Conservation (phyloP, 2,888 invertebrate genomes). For the Bedellia somnulentella region DNA sequence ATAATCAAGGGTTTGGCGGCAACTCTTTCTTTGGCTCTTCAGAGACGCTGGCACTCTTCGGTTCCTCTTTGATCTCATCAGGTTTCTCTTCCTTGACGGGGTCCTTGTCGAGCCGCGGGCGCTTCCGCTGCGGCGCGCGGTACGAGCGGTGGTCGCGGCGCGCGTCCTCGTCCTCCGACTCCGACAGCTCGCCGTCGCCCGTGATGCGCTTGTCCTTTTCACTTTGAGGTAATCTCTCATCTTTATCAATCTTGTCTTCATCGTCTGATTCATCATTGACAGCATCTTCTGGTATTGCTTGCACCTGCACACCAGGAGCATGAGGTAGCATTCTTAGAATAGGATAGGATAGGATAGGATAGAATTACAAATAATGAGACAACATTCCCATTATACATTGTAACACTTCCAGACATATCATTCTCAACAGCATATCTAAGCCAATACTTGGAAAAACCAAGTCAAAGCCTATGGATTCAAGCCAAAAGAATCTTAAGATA, state of each 20-base stretch:
- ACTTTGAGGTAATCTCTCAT: slow-evolving; percentile 83
- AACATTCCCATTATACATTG: too few species aligned
- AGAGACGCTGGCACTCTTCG: slow-evolving; percentile 51
- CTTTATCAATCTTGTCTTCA: slow-evolving; percentile 89
- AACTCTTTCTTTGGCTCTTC: slow-evolving; percentile 71
- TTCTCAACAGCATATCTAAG: too few species aligned
- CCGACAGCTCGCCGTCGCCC: slow-evolving; percentile 92
- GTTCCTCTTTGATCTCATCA: slow-evolving; percentile 67
- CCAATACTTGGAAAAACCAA: too few species aligned
- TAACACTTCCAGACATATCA: too few species aligned
- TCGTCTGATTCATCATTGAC: slow-evolving; percentile 82
- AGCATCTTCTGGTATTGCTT: slow-evolving; percentile 82
- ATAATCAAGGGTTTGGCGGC: slow-evolving; percentile 66
- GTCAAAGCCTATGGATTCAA: too few species aligned
- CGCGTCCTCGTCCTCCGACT: slow-evolving; percentile 88
- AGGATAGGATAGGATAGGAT: too few species aligned
- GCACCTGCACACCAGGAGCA: slow-evolving; percentile 92
- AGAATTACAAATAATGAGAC: too few species aligned
- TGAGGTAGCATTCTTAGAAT: slow-evolving; percentile 94
- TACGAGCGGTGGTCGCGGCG: slow-evolving; percentile 66
- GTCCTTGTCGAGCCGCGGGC: slow-evolving; percentile 74
- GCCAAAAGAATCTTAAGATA: too few species aligned
- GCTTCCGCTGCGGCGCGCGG: slow-evolving; percentile 62
- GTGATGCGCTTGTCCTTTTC: slow-evolving; percentile 90
- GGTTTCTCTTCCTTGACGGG: slow-evolving; percentile 68